Evolutionary conservation across 2,888 invertebrate species (phyloP), one percentile per base, ranked within the genome.

Genomic region (Lobophora halterata): DNA sequence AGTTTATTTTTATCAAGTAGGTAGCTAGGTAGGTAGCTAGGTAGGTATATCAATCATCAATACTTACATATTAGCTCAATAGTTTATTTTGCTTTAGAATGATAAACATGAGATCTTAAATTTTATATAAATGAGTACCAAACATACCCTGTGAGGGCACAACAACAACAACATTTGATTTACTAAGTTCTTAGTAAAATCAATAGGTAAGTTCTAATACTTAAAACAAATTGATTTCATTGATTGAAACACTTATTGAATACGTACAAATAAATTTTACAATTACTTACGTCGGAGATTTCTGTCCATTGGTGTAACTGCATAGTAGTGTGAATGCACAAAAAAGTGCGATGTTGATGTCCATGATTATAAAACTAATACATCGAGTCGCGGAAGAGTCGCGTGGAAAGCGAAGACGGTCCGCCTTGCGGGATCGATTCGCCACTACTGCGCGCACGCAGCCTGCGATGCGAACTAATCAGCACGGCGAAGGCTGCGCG

Each of bases 341-440:
- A 54, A 67, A 50, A 50, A 77, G 48, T 52, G 67, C 52, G 53
- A 65, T 68, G 66, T 65, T 75, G 57, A 64, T 55, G 58, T 65
- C 66, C 82, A 85, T 85, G 53, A 56, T 78, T 62, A 57, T 38
- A 31, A 61, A 57, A 61, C 59, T 56, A 58, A 65, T 61, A 68
- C 78, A 79, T 73, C 63, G 61, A 68, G 60, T 41, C 30, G 12
- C 58, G 61, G 60, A 58, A 60, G 47, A 52, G 45, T 57, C 49
- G 61, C 66, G 66, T 59, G 43, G 52, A 50, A 57, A 59, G 65
- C 66, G 59, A n/a, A n/a, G 68, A 47, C 65, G 72, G 83, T 75
- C 76, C 70, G 75, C 61, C 65, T 65, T 70, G 76, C 76, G 71
- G 65, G 72, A 71, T 71, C 56, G 71, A 58, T 71, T 64, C 67